Conservation (phyloP, 2,113 vertebrate genomes). For the Trogon melanurus region DNA sequence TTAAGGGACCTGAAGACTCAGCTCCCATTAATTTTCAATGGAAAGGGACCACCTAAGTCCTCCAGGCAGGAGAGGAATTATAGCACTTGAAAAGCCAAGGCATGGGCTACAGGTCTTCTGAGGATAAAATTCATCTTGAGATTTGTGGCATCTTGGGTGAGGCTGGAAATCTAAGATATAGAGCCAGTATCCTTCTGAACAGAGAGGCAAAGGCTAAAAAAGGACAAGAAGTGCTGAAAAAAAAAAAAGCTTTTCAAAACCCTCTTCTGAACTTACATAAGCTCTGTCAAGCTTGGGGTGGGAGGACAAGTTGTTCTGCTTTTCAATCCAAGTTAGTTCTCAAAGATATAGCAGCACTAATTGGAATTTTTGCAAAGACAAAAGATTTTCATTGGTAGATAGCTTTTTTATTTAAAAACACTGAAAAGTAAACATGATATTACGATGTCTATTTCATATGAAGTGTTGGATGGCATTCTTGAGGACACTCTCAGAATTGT, state of each 20-base stretch:
- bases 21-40: conserved; percentile 39
- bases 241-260: not conserved
- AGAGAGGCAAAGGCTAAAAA: not conserved
- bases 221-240: not conserved
- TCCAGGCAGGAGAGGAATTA: not conserved
- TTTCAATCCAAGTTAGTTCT: conserved; percentile 7
- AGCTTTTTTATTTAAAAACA: not conserved
- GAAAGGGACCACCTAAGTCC: not conserved
- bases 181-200: not conserved
- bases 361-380: not conserved
- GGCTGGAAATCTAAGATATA: not conserved
- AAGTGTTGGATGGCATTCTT: not conserved
- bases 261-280: not conserved
- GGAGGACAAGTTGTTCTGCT: not conserved
- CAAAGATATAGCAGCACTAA: not conserved
- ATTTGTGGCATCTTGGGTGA: conserved; percentile 8
- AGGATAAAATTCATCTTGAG: conserved; percentile 40
- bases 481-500: not conserved
- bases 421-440: not conserved
- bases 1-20: conserved; percentile 46
- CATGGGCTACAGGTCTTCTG: conserved; percentile 9
- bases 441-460: not conserved
- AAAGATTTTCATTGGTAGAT: not conserved
- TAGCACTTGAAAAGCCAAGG: not conserved
- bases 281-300: not conserved